Conservation (phyloP, 2,797 vertebrate genomes). For the Botia almorhae region DNA sequence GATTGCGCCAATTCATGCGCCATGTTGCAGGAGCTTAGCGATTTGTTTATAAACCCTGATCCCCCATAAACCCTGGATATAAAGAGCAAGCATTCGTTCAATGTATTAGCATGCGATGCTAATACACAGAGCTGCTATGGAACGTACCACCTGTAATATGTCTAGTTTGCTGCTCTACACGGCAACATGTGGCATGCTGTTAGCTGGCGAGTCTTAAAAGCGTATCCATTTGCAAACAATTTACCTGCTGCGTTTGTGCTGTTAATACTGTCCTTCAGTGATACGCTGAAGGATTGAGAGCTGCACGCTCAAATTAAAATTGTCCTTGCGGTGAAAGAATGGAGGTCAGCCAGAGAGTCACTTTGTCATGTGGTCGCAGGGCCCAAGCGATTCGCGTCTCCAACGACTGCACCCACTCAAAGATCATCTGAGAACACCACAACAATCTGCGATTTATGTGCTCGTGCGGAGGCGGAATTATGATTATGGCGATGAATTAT, state of each 20-base stretch:
- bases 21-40: not conserved
- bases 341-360: slow-evolving; percentile 51
- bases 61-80: slow-evolving; percentile 10
- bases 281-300: not conserved
- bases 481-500: slow-evolving; percentile 5
- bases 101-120: too few relatives aligned
- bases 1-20: slow-evolving; percentile 2
- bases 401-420: slow-evolving; percentile 30
- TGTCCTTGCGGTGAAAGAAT: slow-evolving; percentile 7
- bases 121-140: slow-evolving; percentile 9
- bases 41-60: slow-evolving; percentile 10
- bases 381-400: slow-evolving; percentile 21
- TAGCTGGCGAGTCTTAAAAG: slow-evolving; percentile 14
- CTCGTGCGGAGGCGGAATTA: slow-evolving; percentile 28
- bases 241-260: slow-evolving; percentile 22
- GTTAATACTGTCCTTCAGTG: slow-evolving; percentile 28
- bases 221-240: slow-evolving; percentile 29
- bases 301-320: slow-evolving; percentile 28
- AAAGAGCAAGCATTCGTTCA: slow-evolving; percentile 15
- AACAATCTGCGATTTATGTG: slow-evolving; percentile 23
- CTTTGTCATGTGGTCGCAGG: slow-evolving; percentile 40
- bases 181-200: slow-evolving; percentile 17
- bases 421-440: slow-evolving; percentile 34
- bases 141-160: slow-evolving; percentile 17
- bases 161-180: slow-evolving; percentile 19